Conservation (phyloP, 2,888 invertebrate genomes). For the Eupithecia vulgata region DNA sequence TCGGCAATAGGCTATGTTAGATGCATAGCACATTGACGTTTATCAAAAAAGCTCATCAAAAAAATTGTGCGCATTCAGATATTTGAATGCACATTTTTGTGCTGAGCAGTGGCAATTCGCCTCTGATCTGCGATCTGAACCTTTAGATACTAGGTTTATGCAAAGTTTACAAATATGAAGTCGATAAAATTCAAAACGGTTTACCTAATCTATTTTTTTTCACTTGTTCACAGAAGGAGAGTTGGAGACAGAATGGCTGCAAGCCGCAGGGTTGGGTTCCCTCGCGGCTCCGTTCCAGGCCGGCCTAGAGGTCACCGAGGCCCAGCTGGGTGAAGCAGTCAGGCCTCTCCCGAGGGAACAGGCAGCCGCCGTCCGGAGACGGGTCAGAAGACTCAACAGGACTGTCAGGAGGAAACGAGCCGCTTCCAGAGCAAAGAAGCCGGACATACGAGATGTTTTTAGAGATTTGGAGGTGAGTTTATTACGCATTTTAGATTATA, state of each 20-base stretch:
- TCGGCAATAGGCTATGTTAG: too few species aligned
- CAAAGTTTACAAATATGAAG: background rate
- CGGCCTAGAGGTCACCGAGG: conserved; percentile 87
- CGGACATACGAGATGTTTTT: conserved; percentile 93
- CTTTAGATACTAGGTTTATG: too few species aligned
- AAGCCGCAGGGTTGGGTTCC: conserved; percentile 88
- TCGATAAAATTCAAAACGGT: background rate
- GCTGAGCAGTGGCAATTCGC: too few species aligned
- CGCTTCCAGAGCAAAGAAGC: conserved; percentile 85
- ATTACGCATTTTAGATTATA: background rate
- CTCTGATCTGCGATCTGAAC: too few species aligned
- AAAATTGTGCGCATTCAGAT: too few species aligned
- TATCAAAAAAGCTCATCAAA: too few species aligned
- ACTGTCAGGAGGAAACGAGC: conserved; percentile 87
- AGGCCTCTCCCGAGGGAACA: conserved; percentile 87
- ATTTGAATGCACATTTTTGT: too few species aligned
- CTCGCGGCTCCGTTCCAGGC: conserved; percentile 88
- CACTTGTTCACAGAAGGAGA: conserved; percentile 86
- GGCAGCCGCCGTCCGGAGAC: conserved; percentile 89
- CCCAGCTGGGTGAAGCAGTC: conserved; percentile 85
- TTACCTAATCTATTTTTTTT: background rate
- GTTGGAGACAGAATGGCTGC: conserved; percentile 90
- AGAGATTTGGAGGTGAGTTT: conserved; percentile 89
- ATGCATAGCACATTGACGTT: too few species aligned
- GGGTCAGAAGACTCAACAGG: conserved; percentile 90